Percentiles rank a stretch among this genome's conserved stretches.
phyloP scores from a whole-genome alignment of 2,113 vertebrate species.

The Acrocephalus arundinaceus region DNA sequence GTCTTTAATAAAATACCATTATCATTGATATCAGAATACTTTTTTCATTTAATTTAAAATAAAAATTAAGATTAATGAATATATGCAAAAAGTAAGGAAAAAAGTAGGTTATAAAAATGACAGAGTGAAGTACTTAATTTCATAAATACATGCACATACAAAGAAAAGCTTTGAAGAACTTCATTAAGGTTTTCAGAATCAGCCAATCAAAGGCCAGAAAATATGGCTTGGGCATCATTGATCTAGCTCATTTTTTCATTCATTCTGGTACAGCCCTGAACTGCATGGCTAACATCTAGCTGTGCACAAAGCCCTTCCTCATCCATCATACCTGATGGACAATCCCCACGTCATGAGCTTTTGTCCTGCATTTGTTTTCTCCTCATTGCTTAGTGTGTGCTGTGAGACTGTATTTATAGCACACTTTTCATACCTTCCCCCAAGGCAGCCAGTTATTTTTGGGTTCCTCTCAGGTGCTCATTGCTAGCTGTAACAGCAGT shows the following conservation, averaged over 20 bases:
- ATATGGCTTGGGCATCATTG: not conserved
- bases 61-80: constrained; percentile 2
- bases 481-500: not conserved
- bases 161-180: not conserved
- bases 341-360: not conserved
- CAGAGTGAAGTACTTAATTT: not conserved
- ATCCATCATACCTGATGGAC: not conserved
- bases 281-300: not conserved
- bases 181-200: not conserved
- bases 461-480: not conserved
- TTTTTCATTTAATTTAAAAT: constrained; percentile 12
- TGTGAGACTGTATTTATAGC: too few relatives aligned
- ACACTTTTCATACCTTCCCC: not conserved
- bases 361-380: not conserved
- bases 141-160: not conserved
- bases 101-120: not conserved
- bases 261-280: not conserved
- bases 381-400: not conserved
- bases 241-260: not conserved
- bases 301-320: not conserved
- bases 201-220: not conserved
- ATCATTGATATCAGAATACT: not conserved
- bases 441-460: not conserved
- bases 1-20: not conserved
- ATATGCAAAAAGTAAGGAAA: not conserved